Percentiles rank a stretch among this genome's conserved stretches.
Conservation (phyloP, 2,797 vertebrate species). For the Molothrus aeneus region DNA sequence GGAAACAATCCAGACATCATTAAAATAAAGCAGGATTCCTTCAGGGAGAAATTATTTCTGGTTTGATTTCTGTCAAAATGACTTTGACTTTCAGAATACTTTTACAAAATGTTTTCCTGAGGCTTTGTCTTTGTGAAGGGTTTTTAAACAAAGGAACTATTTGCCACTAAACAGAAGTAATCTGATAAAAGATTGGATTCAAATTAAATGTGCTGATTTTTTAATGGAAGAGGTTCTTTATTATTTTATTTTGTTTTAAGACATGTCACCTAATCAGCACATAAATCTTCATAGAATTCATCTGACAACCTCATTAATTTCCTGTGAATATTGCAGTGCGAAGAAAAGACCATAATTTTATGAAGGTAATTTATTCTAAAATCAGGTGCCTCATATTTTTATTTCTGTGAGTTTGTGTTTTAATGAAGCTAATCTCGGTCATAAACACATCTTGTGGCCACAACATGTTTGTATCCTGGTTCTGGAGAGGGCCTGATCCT, state of each 20-base stretch:
- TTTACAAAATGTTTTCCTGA: slow-evolving; percentile 70
- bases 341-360: slow-evolving; percentile 58
- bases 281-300: slow-evolving; percentile 75
- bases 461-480: not conserved
- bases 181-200: slow-evolving; percentile 76
- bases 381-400: slow-evolving; percentile 60
- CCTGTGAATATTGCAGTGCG: slow-evolving; percentile 49
- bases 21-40: slow-evolving; percentile 77
- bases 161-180: slow-evolving; percentile 70
- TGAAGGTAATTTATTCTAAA: slow-evolving; percentile 66
- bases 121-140: slow-evolving; percentile 64
- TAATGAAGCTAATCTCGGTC: slow-evolving; percentile 45
- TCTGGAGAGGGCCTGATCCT: not conserved
- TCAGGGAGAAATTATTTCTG: slow-evolving; percentile 80
- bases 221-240: slow-evolving; percentile 70
- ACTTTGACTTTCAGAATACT: slow-evolving; percentile 77
- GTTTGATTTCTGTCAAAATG: slow-evolving; percentile 79
- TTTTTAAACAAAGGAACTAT: slow-evolving; percentile 72
- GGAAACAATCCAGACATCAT: slow-evolving; percentile 73
- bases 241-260: slow-evolving; percentile 77
- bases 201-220: slow-evolving; percentile 73
- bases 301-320: slow-evolving; percentile 73
- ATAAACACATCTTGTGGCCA: slow-evolving; percentile 13
- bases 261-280: slow-evolving; percentile 66
- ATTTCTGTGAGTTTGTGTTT: slow-evolving; percentile 14